Percentiles rank a stretch among this genome's conserved stretches.
Evolutionary conservation across 2,113 vertebrate species (phyloP).

Genomic region (Plecturocebus donacophilus): DNA sequence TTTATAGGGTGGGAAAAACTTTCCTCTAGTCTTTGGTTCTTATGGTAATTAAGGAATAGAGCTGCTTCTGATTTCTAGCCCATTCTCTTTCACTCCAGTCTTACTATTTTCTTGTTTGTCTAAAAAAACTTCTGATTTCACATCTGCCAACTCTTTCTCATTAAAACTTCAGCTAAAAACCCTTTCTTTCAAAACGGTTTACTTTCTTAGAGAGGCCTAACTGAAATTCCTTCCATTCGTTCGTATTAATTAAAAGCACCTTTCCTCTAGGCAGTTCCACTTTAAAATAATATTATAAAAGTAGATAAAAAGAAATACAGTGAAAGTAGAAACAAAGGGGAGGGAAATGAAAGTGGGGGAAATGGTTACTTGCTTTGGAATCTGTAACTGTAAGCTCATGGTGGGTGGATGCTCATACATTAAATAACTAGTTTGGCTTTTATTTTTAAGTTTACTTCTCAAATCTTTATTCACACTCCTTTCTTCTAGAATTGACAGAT

Average conservation of each 20-base stretch:
- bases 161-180: slow-evolving; percentile 54
- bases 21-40: neutral
- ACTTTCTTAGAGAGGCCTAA: slow-evolving; percentile 26
- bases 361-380: neutral
- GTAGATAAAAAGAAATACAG: neutral
- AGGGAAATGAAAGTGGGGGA: neutral
- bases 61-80: slow-evolving; percentile 7
- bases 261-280: neutral
- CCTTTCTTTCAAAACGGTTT: slow-evolving; percentile 30
- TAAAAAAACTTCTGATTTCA: slow-evolving; percentile 25
- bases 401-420: neutral
- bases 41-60: neutral
- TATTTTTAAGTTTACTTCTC: neutral
- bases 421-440: slow-evolving; percentile 22
- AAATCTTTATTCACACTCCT: slow-evolving; percentile 5
- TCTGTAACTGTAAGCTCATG: neutral
- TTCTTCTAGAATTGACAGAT: slow-evolving; percentile 38
- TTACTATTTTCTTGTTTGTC: neutral
- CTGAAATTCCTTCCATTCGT: slow-evolving; percentile 63
- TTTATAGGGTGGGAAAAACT: neutral
- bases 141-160: slow-evolving; percentile 37
- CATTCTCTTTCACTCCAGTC: neutral
- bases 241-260: slow-evolving; percentile 66
- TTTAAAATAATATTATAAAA: neutral
- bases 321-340: neutral